Percentiles rank a stretch among this genome's conserved stretches.
Evolutionary conservation across 2,113 vertebrate genomes (phyloP).

Genomic region (Nothocercus nigrocapillus): DNA sequence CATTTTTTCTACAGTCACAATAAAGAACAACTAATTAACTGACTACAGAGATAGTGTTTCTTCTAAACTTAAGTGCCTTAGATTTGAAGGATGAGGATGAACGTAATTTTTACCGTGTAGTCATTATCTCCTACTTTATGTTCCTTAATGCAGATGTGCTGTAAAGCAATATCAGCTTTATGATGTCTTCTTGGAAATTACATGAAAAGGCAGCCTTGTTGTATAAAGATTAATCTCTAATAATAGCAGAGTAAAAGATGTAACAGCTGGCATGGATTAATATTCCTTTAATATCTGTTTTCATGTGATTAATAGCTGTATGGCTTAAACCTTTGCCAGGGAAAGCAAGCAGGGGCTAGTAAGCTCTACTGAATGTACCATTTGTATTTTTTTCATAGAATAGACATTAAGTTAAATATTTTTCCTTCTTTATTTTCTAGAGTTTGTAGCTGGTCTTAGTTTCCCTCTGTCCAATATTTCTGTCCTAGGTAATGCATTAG

Average conservation of each 20-base stretch:
- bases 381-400: not conserved
- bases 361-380: conserved; percentile 35
- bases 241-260: conserved; percentile 80
- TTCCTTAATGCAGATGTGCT: not conserved
- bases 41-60: not conserved
- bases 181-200: conserved; percentile 43
- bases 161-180: not conserved
- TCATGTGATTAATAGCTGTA: conserved; percentile 88
- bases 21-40: not conserved
- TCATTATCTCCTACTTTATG: not conserved
- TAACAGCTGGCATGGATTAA: conserved; percentile 81
- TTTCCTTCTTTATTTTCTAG: not conserved
- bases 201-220: conserved; percentile 67
- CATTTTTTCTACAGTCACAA: not conserved
- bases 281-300: conserved; percentile 81
- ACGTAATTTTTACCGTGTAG: not conserved
- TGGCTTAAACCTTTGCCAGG: conserved; percentile 69
- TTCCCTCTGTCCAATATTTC: not conserved
- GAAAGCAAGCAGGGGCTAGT: conserved; percentile 39
- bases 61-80: not conserved
- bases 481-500: not conserved
- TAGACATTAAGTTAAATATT: not conserved
- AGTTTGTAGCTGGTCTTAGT: not conserved
- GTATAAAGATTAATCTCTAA: conserved; percentile 81
- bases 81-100: not conserved